phyloP scores from a whole-genome alignment of 2,113 vertebrate genomes.

The Geococcyx californianus region DNA sequence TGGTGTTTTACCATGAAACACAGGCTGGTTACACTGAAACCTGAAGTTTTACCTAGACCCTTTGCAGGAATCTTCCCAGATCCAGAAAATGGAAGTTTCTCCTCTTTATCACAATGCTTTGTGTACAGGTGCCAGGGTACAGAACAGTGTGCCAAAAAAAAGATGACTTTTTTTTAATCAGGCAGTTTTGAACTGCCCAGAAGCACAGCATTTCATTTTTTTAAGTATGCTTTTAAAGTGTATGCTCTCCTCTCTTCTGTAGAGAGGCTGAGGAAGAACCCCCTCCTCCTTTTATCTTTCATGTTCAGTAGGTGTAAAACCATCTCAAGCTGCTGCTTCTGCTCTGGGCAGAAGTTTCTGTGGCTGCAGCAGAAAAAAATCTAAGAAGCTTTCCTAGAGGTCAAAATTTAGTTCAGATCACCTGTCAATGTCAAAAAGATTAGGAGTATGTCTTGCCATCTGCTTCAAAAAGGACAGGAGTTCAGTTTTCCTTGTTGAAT shows the following conservation, averaged over 20 bases:
- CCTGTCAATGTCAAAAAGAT: rapidly evolving
- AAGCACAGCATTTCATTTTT: not conserved
- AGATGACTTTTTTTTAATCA: not conserved
- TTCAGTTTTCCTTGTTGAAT: not conserved
- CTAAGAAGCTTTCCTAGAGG: not conserved
- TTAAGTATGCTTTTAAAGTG: not conserved
- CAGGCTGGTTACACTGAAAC: not conserved
- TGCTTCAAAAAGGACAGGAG: not conserved
- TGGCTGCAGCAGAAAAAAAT: not conserved
- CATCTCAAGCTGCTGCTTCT: not conserved
- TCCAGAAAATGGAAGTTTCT: not conserved
- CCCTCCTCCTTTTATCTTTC: not conserved
- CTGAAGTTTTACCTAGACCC: not conserved
- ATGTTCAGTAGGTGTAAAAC: not conserved
- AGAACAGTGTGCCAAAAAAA: not conserved
- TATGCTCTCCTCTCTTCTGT: not conserved
- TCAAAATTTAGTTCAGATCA: not conserved
- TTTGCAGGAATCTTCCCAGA: not conserved
- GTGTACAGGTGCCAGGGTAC: rapidly evolving
- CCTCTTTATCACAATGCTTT: not conserved
- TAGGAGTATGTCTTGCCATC: not conserved
- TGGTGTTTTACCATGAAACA: rapidly evolving
- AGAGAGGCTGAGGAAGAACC: not conserved
- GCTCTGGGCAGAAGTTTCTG: not conserved
- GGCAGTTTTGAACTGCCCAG: not conserved